phyloP scores from a whole-genome alignment of 2,113 vertebrate genomes.

The Paradisaea rubra region DNA sequence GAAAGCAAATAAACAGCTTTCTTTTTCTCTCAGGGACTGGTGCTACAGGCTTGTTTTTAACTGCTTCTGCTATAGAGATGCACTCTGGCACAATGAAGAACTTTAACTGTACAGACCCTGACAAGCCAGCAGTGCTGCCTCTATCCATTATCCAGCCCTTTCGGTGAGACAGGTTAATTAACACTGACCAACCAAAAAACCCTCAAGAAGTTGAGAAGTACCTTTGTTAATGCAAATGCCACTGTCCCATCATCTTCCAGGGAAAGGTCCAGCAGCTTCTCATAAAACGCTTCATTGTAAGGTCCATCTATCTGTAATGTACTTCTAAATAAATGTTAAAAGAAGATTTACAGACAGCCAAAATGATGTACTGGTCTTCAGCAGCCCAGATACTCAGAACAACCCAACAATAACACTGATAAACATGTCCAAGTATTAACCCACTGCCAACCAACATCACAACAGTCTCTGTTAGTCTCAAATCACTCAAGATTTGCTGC shows the following conservation, averaged over 20 bases:
- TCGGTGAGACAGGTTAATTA: neutral
- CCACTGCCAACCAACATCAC: neutral
- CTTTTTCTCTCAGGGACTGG: neutral
- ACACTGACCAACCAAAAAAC: neutral
- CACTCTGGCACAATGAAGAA: neutral
- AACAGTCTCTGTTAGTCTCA: neutral
- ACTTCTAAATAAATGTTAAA: constrained; percentile 68
- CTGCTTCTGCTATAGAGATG: neutral
- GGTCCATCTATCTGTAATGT: constrained; percentile 88
- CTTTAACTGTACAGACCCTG: rapidly evolving
- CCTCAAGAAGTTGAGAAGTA: neutral
- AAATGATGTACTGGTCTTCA: neutral
- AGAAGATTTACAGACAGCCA: constrained; percentile 17
- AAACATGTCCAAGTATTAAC: neutral
- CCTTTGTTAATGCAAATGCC: constrained; percentile 87
- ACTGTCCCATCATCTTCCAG: constrained; percentile 87
- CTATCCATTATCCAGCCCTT: neutral
- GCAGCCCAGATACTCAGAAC: neutral
- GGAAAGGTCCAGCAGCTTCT: constrained; percentile 85
- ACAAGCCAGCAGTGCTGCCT: neutral
- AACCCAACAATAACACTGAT: neutral
- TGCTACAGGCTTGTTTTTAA: neutral
- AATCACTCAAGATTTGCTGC: neutral
- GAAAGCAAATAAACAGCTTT: neutral
- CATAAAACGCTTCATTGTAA: constrained; percentile 86